Conservation (phyloP, 2,888 invertebrate species). For the Philonicus albiceps region DNA sequence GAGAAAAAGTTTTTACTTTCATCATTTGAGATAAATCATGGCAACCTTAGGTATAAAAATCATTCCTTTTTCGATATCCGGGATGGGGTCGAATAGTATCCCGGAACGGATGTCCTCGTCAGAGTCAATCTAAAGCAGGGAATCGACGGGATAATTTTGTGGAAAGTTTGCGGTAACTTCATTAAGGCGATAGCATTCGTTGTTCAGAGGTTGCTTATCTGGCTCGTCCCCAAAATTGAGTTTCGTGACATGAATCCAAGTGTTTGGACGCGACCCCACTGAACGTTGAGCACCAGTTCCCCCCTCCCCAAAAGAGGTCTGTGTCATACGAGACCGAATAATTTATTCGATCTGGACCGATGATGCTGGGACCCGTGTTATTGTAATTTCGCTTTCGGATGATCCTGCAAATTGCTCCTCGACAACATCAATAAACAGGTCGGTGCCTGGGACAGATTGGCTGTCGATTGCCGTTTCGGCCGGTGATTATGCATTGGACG, state of each 20-base stretch:
- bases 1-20: not conserved
- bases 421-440: not conserved
- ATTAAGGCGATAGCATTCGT: slow-evolving; percentile 25
- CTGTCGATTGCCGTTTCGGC: not conserved
- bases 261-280: not conserved
- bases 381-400: slow-evolving; percentile 1
- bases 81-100: not conserved
- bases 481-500: not conserved
- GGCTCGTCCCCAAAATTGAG: slow-evolving; percentile 15
- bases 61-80: not conserved
- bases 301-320: not conserved
- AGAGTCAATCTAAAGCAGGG: not conserved
- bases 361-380: not conserved
- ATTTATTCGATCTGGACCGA: slow-evolving; percentile 7
- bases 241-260: slow-evolving; percentile 46
- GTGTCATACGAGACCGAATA: slow-evolving; percentile 14
- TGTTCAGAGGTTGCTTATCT: slow-evolving; percentile 42
- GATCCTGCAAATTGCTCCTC: not conserved
- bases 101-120: not conserved
- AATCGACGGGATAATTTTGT: not conserved
- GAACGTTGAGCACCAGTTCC: not conserved
- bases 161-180: slow-evolving; percentile 3
- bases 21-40: not conserved
- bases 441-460: not conserved
- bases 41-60: not conserved